These are phyloP conservation scores for Lottia scabra DNA, from an alignment of 2,888 invertebrate species.

Conservation along the genomic window DNA sequence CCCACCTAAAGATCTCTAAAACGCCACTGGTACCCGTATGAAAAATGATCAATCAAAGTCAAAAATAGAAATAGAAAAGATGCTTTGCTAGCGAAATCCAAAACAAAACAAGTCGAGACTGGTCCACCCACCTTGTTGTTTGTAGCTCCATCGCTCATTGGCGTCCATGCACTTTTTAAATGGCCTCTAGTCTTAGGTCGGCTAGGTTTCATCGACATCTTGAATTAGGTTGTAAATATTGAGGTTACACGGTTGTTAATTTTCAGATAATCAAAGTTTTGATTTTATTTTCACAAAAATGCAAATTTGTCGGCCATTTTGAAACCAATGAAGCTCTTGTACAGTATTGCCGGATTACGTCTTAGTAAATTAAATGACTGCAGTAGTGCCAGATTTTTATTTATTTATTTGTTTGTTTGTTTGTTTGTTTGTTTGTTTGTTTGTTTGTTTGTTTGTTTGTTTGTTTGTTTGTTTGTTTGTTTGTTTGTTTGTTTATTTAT, in stretches of 20 bases:
- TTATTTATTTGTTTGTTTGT: too few species aligned
- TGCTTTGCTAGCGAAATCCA: too few species aligned
- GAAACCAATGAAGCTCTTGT: neutral
- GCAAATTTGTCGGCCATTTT: neutral
- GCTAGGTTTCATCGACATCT: conserved; percentile 54
- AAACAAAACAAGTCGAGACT: neutral
- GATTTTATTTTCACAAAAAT: neutral
- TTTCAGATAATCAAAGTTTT: neutral
- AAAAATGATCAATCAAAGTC: too few species aligned
- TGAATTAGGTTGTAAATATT: neutral
- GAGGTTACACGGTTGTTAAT: neutral
- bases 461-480: too few species aligned
- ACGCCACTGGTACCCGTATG: too few species aligned
- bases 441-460: too few species aligned
- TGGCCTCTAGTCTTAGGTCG: conserved; percentile 63
- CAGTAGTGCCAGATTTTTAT: too few species aligned
- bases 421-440: too few species aligned
- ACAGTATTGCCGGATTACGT: neutral
- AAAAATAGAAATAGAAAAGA: too few species aligned
- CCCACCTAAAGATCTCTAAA: too few species aligned
- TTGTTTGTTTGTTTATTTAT: too few species aligned
- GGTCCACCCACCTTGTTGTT: conserved; percentile 59
- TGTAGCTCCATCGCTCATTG: conserved; percentile 62
- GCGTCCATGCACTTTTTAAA: conserved; percentile 66
- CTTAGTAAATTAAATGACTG: too few species aligned